Base-by-base conservation (phyloP, 2,113 vertebrate species). In the Struthio camelus region DNA sequence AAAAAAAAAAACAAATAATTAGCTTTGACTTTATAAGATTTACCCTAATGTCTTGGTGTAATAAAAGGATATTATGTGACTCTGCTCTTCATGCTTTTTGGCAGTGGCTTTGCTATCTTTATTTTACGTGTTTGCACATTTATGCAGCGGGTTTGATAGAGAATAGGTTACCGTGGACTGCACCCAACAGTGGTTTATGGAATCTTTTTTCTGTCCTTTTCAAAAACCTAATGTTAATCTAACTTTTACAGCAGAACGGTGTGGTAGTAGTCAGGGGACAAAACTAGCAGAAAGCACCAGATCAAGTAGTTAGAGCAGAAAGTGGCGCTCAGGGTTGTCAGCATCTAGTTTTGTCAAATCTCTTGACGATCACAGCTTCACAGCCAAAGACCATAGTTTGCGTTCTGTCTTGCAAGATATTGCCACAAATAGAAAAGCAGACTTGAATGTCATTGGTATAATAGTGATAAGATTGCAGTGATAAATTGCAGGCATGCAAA, bases 381-480 rank as follows among this genome's bases (percentile, higher is more conserved):
- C 70, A 87, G 59, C 58, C 67, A 77, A 58, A 94, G 51, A 51
- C 10, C 51, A 48, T 64, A 36, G 44, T 80, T 89, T 92, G 38
- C 48, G 30, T 95, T 88, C 77, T 94, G 58, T 78, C 91, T 94
- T 85, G 64, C 28, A 79, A 89, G 87, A 92, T 93, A 93, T 93
- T 77, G n/a, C 59, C 27, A 7, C 80, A 89, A 87, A 85, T 53
- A 90, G 70, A 77, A 86, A 90, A 65, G 30, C 40, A 83, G 85
- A 44, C 32, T 85, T 77, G 85, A 80, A 56, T 72, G 83, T 88
- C 72, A 59, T 54, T 87, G 83, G 19, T 25, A 19, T 69, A 92
- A 59, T 62, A 80, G 64, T 93, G 82, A 78, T 95, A 58, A 62
- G 54, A 87, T 92, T 86, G 85, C 64, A 46, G 14, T 80, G 88